Percentiles rank a stretch among this genome's conserved stretches.
Evolutionary conservation across 2,888 invertebrate species (phyloP).

Genomic region (Trissonchulus sp.): DNA sequence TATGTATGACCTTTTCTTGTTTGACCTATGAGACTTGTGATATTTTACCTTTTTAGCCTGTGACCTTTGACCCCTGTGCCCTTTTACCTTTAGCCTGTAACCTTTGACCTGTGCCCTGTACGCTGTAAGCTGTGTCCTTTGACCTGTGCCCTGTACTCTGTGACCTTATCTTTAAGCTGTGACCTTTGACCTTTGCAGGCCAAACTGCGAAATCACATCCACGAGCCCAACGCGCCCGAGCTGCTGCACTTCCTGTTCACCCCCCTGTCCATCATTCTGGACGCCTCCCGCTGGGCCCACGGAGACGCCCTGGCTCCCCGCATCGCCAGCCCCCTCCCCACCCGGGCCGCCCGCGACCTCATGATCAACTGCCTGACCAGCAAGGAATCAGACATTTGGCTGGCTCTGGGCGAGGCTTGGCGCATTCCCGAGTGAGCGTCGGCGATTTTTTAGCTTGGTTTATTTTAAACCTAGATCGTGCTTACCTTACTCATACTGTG

Average conservation of each 20-base stretch:
- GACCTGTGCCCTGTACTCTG: too few species aligned
- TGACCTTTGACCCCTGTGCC: too few species aligned
- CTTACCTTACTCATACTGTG: not conserved
- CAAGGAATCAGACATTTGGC: constrained; percentile 96
- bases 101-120: too few species aligned
- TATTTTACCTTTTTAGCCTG: too few species aligned
- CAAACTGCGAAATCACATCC: constrained; percentile 90
- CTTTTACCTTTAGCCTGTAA: too few species aligned
- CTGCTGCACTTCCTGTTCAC: constrained; percentile 96
- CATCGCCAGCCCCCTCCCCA: constrained; percentile 81
- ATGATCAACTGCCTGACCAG: constrained; percentile 94
- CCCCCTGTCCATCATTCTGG: constrained; percentile 90
- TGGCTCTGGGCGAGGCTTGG: constrained; percentile 93
- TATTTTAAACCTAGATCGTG: not conserved
- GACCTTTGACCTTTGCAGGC: constrained; percentile 66
- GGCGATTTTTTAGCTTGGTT: not conserved
- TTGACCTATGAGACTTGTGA: too few species aligned
- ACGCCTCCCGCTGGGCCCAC: constrained; percentile 62
- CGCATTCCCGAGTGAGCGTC: constrained; percentile 68
- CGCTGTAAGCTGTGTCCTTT: too few species aligned
- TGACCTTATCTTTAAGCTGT: too few species aligned
- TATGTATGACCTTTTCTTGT: too few species aligned
- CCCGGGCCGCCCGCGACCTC: constrained; percentile 85
- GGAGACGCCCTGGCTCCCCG: constrained; percentile 30
- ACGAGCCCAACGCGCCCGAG: constrained; percentile 98